phyloP scores from a whole-genome alignment of 2,888 invertebrate species.

The Morpho deidamia region DNA sequence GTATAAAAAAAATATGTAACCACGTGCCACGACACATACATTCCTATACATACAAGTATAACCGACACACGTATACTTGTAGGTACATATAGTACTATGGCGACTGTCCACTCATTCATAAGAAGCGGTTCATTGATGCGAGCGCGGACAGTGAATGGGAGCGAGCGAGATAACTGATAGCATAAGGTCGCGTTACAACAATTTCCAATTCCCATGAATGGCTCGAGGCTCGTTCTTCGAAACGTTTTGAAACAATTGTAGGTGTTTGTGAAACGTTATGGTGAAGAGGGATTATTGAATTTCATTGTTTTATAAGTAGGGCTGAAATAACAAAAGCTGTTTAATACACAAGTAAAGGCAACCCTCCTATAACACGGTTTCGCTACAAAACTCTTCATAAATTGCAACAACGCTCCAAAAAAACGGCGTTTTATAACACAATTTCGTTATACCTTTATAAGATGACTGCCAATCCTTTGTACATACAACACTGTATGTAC shows the following conservation, averaged over 20 bases:
- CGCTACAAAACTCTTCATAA: too few relatives aligned
- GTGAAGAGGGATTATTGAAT: conserved; percentile 23
- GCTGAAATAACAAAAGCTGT: conserved; percentile 4
- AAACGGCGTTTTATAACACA: too few relatives aligned
- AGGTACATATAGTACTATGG: conserved; percentile 69
- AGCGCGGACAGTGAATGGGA: conserved; percentile 67
- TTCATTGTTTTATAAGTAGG: conserved; percentile 21
- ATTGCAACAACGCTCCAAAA: too few relatives aligned
- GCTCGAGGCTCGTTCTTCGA: conserved; percentile 11
- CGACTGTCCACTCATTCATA: conserved; percentile 73
- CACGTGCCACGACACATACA: conserved; percentile 59
- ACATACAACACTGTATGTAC: too few relatives aligned
- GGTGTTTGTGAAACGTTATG: conserved; percentile 17
- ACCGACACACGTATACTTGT: conserved; percentile 36
- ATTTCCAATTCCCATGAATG: conserved; percentile 44
- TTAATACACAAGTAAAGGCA: not conserved
- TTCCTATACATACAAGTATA: conserved; percentile 11
- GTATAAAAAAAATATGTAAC: conserved; percentile 38
- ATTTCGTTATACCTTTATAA: too few relatives aligned
- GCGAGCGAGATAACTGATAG: conserved; percentile 55
- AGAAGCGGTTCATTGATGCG: conserved; percentile 76
- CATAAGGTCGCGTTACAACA: conserved; percentile 66
- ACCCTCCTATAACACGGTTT: too few relatives aligned
- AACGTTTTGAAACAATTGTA: conserved; percentile 55
- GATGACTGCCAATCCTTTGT: too few relatives aligned